A percentile compares a stretch with the other conserved stretches of the same genome.
phyloP scores from a whole-genome alignment of 2,113 vertebrate species.

The Cisticola juncidis region DNA sequence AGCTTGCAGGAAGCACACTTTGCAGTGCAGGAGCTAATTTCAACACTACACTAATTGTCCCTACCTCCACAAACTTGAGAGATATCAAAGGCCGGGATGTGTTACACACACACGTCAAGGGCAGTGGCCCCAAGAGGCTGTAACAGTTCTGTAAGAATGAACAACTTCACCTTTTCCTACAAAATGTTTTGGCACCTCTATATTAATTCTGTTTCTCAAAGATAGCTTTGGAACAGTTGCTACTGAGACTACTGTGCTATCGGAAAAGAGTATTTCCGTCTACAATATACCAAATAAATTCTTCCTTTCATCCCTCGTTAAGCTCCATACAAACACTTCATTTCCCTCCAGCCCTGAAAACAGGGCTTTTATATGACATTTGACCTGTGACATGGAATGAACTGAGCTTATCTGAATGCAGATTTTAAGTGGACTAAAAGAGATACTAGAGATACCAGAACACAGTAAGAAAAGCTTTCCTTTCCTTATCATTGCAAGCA shows the following conservation, averaged over 20 bases:
- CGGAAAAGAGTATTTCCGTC: not conserved
- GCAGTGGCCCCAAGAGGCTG: not conserved
- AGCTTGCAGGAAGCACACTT: not conserved
- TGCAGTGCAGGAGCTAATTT: not conserved
- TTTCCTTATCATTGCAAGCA: not conserved
- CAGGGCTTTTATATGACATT: not conserved
- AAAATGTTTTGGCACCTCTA: not conserved
- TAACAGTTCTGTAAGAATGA: not conserved
- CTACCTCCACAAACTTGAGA: not conserved
- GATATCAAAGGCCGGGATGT: not conserved
- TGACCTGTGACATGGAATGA: not conserved
- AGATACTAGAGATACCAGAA: not conserved
- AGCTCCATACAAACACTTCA: not conserved
- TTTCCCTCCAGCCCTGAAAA: not conserved
- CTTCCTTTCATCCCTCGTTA: not conserved
- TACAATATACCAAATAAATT: not conserved
- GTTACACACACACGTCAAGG: not conserved
- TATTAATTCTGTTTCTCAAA: not conserved
- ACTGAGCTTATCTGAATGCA: not conserved
- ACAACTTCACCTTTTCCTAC: not conserved
- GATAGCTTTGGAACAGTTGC: not conserved
- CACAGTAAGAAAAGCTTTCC: not conserved
- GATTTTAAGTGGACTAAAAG: not conserved
- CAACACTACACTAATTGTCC: not conserved
- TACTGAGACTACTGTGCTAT: not conserved